Conservation (phyloP, 92 coral and sea anemone genomes). For the Palythoa caribaeorum region DNA sequence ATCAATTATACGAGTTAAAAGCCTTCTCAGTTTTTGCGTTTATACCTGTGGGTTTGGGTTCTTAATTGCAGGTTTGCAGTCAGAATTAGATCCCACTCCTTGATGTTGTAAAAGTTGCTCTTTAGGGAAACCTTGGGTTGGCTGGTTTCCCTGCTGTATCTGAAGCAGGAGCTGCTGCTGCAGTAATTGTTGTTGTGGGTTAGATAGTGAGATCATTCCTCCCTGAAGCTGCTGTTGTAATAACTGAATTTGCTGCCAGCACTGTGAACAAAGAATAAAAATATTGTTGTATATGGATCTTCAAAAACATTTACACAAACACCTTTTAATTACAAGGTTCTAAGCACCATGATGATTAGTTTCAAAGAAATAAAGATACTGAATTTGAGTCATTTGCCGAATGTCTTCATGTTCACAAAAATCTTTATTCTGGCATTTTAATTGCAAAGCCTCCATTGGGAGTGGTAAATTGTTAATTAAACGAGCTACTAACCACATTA, state of each 20-base stretch:
- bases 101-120: constrained; percentile 39
- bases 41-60: constrained; percentile 43
- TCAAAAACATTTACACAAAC: not conserved
- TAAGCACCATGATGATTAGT: too few species aligned
- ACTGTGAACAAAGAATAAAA: constrained; percentile 10
- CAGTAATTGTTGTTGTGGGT: constrained; percentile 66
- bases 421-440: not conserved
- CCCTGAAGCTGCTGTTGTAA: constrained; percentile 86
- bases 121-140: constrained; percentile 27
- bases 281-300: not conserved
- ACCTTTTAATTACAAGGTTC: too few species aligned
- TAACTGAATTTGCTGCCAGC: constrained; percentile 87
- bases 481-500: too few species aligned
- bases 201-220: constrained; percentile 46
- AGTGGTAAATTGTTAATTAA: not conserved
- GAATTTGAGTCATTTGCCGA: not conserved
- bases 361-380: not conserved
- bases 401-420: too few species aligned
- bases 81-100: constrained; percentile 16
- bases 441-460: too few species aligned
- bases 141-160: constrained; percentile 25
- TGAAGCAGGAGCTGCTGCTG: constrained; percentile 64
- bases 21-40: not conserved
- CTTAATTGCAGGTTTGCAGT: constrained; percentile 29
- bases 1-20: not conserved